Base-by-base conservation (phyloP, 1,140 invertebrate species). In the Eumeta japonica region DNA sequence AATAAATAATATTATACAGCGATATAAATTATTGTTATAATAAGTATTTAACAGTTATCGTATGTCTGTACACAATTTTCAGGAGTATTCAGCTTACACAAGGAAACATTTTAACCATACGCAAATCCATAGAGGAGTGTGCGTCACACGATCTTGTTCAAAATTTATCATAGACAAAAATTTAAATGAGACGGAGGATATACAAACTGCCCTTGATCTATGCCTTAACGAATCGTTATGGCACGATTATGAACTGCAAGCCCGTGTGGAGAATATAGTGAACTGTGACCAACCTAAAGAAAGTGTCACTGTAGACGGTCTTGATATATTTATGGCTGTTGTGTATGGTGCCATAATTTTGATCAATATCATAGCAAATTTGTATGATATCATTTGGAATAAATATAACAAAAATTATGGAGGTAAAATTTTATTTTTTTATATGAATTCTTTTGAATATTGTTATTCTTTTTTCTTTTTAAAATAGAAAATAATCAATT, bases 41-140 rank as follows among this genome's bases (percentile, higher is more conserved):
- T n/a, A n/a, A n/a, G n/a, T n/a, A n/a, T n/a, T n/a, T n/a, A n/a
- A n/a, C n/a, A n/a, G n/a, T n/a, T n/a, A n/a, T n/a, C n/a, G n/a
- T n/a, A n/a, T n/a, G n/a, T n/a, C n/a, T n/a, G n/a, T n/a, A n/a
- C n/a, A n/a, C n/a, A n/a, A n/a, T n/a, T 50, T 60, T 18, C 46
- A 62, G 57, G 49, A 55, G 43, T 62, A 60, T 41, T 63, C 62
- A 2, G 38, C 46, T 10, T 39, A 49, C 10, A 43, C 5, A 15
- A 16, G 31, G 16, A 48, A 27, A 15, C 58, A 61, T 37, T 62
- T 45, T 35, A 58, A 66, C 39, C 57, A 56, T 17, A 42, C 55
- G 10, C 31, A 41, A 38, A 16, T 66, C 15, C 35, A 46, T 36
- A 41, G 52, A 19, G 54, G 61, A 1, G 28, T 67, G 1, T 63